Evolutionary conservation across 2,888 invertebrate genomes (phyloP).

Genomic region (Vesta saturnalis): DNA sequence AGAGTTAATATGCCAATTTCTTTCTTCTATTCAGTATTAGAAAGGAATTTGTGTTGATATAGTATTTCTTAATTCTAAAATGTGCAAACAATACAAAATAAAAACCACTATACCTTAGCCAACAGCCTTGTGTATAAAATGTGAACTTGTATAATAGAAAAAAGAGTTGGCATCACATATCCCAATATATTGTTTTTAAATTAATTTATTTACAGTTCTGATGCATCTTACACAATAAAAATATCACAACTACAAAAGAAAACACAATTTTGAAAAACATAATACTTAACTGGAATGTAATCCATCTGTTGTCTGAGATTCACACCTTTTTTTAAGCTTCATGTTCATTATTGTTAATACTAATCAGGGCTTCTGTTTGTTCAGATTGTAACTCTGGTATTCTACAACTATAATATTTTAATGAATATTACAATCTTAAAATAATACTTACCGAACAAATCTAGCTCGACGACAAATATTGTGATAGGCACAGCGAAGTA

Average conservation of each 20-base stretch:
- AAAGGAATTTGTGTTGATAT: too few species aligned
- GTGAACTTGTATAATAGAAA: too few species aligned
- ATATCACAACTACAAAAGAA: neutral
- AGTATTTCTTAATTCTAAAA: too few species aligned
- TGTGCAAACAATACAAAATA: too few species aligned
- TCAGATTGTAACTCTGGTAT: conserved; percentile 72
- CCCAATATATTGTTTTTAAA: too few species aligned
- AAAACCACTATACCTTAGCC: too few species aligned
- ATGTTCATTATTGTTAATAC: conserved; percentile 67
- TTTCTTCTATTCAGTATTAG: too few species aligned
- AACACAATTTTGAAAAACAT: conserved; percentile 2
- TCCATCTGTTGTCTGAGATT: neutral
- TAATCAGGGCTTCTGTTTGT: conserved; percentile 75
- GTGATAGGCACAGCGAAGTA: conserved; percentile 64
- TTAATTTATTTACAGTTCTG: neutral
- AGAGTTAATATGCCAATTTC: too few species aligned
- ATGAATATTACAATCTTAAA: neutral
- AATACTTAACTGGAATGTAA: conserved; percentile 23
- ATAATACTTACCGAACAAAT: conserved; percentile 61
- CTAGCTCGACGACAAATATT: conserved; percentile 64
- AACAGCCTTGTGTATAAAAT: too few species aligned
- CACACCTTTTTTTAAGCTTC: too few species aligned
- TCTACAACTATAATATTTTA: conserved; percentile 59
- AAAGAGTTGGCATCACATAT: too few species aligned
- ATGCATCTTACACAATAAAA: neutral